Evolutionary conservation across 2,113 vertebrate genomes (phyloP).

Genomic region (Dromiciops gliroides): DNA sequence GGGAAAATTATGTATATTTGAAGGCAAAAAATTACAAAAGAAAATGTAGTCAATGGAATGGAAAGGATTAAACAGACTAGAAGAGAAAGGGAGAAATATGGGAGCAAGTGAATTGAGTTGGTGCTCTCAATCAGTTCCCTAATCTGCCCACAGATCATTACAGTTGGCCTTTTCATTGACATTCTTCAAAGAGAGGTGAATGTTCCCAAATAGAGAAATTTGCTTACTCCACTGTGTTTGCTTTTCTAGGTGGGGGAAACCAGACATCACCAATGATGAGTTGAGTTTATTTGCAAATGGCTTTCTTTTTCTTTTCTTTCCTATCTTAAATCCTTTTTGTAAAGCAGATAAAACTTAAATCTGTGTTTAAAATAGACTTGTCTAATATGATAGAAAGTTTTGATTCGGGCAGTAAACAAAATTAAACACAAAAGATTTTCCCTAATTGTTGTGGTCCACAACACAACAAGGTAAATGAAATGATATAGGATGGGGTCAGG

Average conservation of each 20-base stretch:
- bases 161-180: neutral
- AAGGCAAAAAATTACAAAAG: neutral
- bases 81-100: neutral
- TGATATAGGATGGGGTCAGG: neutral
- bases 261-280: neutral
- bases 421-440: conserved; percentile 29
- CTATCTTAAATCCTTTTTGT: neutral
- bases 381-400: neutral
- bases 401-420: neutral
- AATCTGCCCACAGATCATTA: neutral
- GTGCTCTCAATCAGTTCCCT: neutral
- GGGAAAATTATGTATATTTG: neutral
- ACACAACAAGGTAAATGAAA: neutral
- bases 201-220: neutral
- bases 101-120: neutral
- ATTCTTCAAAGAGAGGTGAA: neutral
- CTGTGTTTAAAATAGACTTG: neutral
- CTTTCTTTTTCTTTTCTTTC: neutral
- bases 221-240: neutral
- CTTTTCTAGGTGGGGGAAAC: neutral
- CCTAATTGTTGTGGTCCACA: neutral
- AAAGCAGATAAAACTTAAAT: neutral
- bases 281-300: neutral
- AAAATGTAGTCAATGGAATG: neutral
- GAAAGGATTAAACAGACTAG: neutral